A percentile compares a stretch with the other conserved stretches of the same genome.
These are phyloP conservation scores for Alviniconcha marisindica DNA, from an alignment of 1,140 invertebrate genomes.

Conservation along the genomic window DNA sequence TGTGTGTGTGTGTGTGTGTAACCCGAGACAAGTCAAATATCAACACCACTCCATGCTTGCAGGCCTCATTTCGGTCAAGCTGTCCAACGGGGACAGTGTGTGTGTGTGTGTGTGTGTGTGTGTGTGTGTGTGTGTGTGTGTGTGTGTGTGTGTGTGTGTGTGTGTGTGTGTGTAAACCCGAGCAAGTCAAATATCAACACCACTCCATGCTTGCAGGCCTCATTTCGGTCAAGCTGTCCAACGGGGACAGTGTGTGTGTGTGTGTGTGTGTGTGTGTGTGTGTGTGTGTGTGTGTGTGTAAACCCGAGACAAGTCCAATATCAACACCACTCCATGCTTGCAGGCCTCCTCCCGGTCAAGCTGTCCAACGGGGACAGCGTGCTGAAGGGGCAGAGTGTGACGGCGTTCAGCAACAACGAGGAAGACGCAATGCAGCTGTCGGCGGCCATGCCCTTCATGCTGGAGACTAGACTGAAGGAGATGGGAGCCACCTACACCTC, in stretches of 20 bases:
- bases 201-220: no score
- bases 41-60: no score
- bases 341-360: conserved; percentile 57
- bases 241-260: no score
- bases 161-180: no score
- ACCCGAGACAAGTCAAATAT: background rate
- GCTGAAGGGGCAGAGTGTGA: conserved; percentile 58
- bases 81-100: no score
- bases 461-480: conserved; percentile 62
- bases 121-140: no score
- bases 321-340: no score
- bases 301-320: background rate
- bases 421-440: conserved; percentile 56
- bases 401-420: conserved; percentile 62
- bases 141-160: background rate
- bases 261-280: background rate
- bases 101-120: no score
- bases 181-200: background rate
- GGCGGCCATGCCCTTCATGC: conserved; percentile 60
- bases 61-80: no score
- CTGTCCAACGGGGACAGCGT: conserved; percentile 55
- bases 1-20: no score
- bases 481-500: conserved; percentile 55
- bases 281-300: no score
- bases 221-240: no score